phyloP scores from a whole-genome alignment of 2,113 vertebrate species.

The Struthidea cinerea region DNA sequence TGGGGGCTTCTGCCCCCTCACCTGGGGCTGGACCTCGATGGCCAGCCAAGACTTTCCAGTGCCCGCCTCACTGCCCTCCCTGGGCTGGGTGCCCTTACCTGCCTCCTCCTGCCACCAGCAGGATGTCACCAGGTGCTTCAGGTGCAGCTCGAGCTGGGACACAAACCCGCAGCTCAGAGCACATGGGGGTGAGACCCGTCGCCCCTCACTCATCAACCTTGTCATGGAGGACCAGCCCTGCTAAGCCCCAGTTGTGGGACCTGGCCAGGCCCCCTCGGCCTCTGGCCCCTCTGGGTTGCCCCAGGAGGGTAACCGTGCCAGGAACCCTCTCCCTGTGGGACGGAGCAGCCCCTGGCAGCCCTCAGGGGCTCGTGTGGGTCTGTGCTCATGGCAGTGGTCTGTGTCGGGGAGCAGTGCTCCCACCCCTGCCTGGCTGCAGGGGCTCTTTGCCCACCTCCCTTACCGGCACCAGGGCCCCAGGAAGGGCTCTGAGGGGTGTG shows the following conservation, averaged over 20 bases:
- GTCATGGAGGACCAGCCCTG: not conserved
- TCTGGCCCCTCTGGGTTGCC: not conserved
- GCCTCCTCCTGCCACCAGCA: not conserved
- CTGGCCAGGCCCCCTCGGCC: not conserved
- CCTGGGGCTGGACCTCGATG: not conserved
- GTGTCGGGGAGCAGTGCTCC: accelerated
- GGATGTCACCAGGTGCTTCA: not conserved
- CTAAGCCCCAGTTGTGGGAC: not conserved
- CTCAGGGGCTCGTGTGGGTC: not conserved
- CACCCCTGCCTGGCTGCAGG: accelerated
- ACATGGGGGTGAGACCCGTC: not conserved
- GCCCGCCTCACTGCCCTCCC: not conserved
- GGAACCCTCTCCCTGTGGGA: not conserved
- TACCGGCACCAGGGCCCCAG: not conserved
- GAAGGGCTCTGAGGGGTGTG: not conserved
- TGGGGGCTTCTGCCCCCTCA: not conserved
- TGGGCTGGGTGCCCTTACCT: not conserved
- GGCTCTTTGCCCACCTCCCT: too few relatives aligned
- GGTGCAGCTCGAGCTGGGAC: not conserved
- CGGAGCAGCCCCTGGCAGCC: accelerated
- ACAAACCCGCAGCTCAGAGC: accelerated
- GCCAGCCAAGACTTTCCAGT: not conserved
- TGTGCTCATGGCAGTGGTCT: not conserved
- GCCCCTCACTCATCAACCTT: not conserved
- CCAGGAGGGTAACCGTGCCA: too few relatives aligned